Conservation (phyloP, 1,140 invertebrate genomes). For the Polypedilum pembai region DNA sequence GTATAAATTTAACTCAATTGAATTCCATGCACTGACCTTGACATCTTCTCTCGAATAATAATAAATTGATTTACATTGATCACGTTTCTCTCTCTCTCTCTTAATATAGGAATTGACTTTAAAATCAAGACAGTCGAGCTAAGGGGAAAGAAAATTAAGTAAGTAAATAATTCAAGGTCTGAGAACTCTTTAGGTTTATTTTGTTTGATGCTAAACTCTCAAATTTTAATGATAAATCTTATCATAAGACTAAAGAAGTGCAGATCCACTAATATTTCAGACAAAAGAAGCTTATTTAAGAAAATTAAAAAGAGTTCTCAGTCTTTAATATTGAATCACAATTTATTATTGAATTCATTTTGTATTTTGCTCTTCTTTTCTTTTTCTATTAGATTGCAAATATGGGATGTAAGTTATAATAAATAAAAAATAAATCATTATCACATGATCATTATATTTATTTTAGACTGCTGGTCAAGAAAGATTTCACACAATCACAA, state of each 20-base stretch:
- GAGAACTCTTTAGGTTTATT: too few species aligned
- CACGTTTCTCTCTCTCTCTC: slow-evolving; percentile 37
- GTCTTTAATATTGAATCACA: too few species aligned
- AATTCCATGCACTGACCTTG: not conserved
- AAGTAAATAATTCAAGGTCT: too few species aligned
- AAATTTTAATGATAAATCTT: too few species aligned
- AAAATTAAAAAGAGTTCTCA: too few species aligned
- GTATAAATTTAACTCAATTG: slow-evolving; percentile 17
- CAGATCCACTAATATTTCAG: too few species aligned
- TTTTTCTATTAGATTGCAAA: slow-evolving; percentile 59
- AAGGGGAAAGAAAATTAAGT: slow-evolving; percentile 93
- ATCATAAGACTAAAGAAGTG: too few species aligned
- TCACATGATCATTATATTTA: not conserved
- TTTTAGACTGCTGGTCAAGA: slow-evolving; percentile 83
- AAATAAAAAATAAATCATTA: slow-evolving; percentile 20
- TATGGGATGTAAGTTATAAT: slow-evolving; percentile 58
- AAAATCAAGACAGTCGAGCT: slow-evolving; percentile 98
- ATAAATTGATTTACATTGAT: not conserved
- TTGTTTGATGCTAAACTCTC: too few species aligned
- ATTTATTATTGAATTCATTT: too few species aligned
- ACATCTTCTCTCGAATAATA: not conserved
- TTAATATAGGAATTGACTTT: slow-evolving; percentile 94
- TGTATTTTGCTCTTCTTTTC: too few species aligned
- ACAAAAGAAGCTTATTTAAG: too few species aligned
- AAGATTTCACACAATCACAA: slow-evolving; percentile 95